Evolutionary conservation across 2,113 vertebrate genomes (phyloP).

Genomic region (Lanius collurio): DNA sequence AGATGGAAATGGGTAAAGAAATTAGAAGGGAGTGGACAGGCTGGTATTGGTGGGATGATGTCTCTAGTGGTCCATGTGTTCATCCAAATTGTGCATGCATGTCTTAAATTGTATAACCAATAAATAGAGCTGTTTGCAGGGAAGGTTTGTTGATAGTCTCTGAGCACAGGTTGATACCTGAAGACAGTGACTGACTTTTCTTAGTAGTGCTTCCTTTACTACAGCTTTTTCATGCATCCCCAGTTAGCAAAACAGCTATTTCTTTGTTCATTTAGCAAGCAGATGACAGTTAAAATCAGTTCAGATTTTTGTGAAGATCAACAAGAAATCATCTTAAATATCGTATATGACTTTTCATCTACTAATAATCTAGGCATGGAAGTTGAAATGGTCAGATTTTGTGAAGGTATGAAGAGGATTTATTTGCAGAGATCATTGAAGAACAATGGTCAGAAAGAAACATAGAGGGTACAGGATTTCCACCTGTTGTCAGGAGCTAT

Average conservation of each 20-base stretch:
- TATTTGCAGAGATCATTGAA: not conserved
- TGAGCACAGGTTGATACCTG: not conserved
- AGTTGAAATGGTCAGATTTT: not conserved
- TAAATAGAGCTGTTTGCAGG: not conserved
- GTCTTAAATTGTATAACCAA: not conserved
- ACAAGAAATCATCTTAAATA: not conserved
- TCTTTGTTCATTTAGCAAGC: not conserved
- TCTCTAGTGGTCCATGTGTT: not conserved
- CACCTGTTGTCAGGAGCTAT: not conserved
- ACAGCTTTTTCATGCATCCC: not conserved
- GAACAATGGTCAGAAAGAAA: not conserved
- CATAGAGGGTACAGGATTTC: not conserved
- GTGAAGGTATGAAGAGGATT: not conserved
- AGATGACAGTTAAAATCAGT: not conserved
- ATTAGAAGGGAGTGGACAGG: not conserved
- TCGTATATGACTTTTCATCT: not conserved
- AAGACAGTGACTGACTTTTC: not conserved
- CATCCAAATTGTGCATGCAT: accelerated
- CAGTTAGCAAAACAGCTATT: not conserved
- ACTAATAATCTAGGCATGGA: not conserved
- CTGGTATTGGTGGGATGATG: not conserved
- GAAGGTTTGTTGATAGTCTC: not conserved
- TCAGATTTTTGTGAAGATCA: not conserved
- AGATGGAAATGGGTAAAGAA: not conserved
- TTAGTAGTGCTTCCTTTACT: not conserved